These are phyloP conservation scores for Ageneiosus marmoratus DNA, from an alignment of 2,113 vertebrate species.

Conservation along the genomic window DNA sequence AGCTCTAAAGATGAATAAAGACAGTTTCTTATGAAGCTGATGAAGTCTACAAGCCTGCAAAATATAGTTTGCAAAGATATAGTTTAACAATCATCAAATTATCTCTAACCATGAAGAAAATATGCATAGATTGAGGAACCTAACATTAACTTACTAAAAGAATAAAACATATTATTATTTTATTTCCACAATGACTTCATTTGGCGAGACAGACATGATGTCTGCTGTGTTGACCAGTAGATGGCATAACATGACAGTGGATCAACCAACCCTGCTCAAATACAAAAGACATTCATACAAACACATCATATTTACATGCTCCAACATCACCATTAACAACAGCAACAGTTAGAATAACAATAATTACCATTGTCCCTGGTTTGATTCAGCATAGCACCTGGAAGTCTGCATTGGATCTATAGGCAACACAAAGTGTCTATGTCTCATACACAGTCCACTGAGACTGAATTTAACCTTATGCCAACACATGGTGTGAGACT, in stretches of 20 bases:
- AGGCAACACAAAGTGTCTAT: background rate
- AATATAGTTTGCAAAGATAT: background rate
- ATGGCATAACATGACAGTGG: conserved; percentile 30
- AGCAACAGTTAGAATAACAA: background rate
- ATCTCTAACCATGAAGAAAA: background rate
- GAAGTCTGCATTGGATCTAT: background rate
- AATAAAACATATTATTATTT: background rate
- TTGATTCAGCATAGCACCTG: background rate
- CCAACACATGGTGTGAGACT: background rate
- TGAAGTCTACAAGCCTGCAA: background rate
- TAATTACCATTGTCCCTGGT: background rate
- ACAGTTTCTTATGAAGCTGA: background rate
- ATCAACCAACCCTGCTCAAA: background rate
- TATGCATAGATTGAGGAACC: background rate
- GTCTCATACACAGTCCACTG: background rate
- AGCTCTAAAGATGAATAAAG: background rate
- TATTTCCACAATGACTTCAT: background rate
- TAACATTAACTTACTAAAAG: background rate
- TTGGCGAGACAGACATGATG: background rate
- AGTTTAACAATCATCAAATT: background rate
- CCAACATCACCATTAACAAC: no score
- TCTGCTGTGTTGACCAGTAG: conserved; percentile 36
- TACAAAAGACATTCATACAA: background rate
- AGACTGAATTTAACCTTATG: background rate
- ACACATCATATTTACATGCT: background rate